phyloP scores from a whole-genome alignment of 37 sponge, comb jelly and placozoan genomes.

The Hormiphora californensis region DNA sequence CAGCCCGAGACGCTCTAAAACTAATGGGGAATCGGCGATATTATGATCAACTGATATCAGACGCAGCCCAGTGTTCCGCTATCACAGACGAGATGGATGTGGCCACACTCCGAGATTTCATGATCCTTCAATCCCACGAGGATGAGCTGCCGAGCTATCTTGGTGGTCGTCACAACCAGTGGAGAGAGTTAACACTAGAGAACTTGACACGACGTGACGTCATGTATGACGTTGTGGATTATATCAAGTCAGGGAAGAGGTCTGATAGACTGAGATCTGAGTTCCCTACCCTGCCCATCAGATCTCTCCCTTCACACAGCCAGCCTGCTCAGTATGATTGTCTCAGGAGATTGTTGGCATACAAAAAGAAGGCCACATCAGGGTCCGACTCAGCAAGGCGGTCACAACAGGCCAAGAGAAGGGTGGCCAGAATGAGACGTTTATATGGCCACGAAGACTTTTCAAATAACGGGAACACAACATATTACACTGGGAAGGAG shows the following conservation, averaged over 20 bases:
- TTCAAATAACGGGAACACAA: background rate
- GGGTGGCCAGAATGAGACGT: slow-evolving; percentile 68
- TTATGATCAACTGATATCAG: slow-evolving; percentile 76
- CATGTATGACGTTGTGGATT: slow-evolving; percentile 16
- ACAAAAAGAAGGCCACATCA: background rate
- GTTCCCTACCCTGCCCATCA: slow-evolving; percentile 4
- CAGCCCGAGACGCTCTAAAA: slow-evolving; percentile 79
- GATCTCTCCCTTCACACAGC: background rate
- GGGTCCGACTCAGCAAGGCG: slow-evolving; percentile 55
- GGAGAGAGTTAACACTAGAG: slow-evolving; percentile 76
- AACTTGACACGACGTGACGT: slow-evolving; percentile 14
- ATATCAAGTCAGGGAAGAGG: slow-evolving; percentile 28
- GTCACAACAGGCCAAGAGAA: slow-evolving; percentile 63
- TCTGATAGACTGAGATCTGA: background rate
- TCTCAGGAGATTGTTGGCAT: background rate
- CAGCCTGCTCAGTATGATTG: slow-evolving; percentile 36
- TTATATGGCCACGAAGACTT: slow-evolving; percentile 55
- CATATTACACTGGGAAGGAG: slow-evolving; percentile 39
- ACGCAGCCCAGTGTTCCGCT: slow-evolving; percentile 65
- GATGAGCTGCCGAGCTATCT: slow-evolving; percentile 86
- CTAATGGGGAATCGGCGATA: slow-evolving; percentile 81
- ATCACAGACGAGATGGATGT: slow-evolving; percentile 82
- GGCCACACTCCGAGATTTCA: slow-evolving; percentile 81
- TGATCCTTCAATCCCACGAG: slow-evolving; percentile 61
- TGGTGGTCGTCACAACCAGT: slow-evolving; percentile 87